Evolutionary conservation across 2,797 vertebrate species (phyloP).

Genomic region (Pseudocheirus occidentalis): DNA sequence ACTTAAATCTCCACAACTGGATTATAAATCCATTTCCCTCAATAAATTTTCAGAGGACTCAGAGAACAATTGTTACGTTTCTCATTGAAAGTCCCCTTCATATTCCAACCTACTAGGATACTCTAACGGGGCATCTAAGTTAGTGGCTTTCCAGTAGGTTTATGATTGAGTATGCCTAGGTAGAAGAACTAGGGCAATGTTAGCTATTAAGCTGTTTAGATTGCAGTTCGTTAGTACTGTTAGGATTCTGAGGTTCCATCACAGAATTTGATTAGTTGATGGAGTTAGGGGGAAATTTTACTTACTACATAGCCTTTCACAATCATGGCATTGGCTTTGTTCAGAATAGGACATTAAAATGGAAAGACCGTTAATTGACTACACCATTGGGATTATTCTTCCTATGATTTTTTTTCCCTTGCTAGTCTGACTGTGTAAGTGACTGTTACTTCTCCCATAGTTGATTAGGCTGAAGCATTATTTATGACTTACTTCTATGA

Average conservation of each 20-base stretch:
- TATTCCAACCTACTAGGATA: not conserved
- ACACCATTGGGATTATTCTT: not conserved
- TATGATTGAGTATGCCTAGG: not conserved
- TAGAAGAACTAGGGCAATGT: not conserved
- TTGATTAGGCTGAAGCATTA: conserved; percentile 15
- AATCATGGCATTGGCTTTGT: not conserved
- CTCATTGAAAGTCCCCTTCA: not conserved
- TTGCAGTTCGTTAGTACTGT: not conserved
- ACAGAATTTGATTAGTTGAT: not conserved
- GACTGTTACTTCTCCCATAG: conserved; percentile 34
- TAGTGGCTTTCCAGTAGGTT: not conserved
- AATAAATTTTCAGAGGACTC: not conserved
- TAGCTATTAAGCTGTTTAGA: not conserved
- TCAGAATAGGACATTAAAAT: not conserved
- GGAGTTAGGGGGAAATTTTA: not conserved
- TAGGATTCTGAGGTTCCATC: not conserved
- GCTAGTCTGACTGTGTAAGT: not conserved
- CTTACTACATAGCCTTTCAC: not conserved
- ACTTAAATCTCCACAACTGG: accelerated
- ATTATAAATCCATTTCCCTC: not conserved
- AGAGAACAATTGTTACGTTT: not conserved
- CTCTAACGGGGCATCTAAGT: not conserved
- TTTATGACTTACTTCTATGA: conserved; percentile 28
- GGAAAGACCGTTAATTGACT: not conserved
- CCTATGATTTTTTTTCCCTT: not conserved